Base-by-base conservation (phyloP, 2,113 vertebrate genomes). In the Urocolius indicus region DNA sequence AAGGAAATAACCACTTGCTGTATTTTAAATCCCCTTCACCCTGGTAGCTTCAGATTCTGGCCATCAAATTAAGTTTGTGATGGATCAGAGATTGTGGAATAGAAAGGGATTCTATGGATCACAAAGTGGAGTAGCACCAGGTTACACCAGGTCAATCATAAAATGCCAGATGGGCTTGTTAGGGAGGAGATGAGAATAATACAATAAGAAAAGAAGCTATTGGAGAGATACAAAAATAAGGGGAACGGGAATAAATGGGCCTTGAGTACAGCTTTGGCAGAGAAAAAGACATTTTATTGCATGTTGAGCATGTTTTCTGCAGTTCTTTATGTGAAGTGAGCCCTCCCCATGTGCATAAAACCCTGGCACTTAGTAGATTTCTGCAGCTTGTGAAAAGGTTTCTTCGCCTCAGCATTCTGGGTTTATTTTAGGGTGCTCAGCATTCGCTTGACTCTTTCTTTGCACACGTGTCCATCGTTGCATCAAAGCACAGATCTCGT, bases 211-310 rank as follows among this genome's bases (percentile, higher is more conserved):
- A 75, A 86, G 17, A 84, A 93, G 78, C 55, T 74, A 34, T 1
- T 84, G 84, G 93, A 77, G 72, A 91, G 46, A 36, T 65, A 74
- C 9, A 66, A 85, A 87, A 88, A 13, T n/a, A 83, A 83, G 62
- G 29, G 13, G 59, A 75, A 52, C 14, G 22, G 32, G 58, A 43
- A 71, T 66, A 89, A 91, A 66, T 62, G 61, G 32, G 32, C 48
- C 52, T 69, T 30, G 38, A 78, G 66, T 48, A 38, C 55, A 81
- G 29, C 77, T 79, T 75, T 76, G 63, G 51, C 83, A 73, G 89
- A 77, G 84, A 80, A 93, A 89, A 96, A 82, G 45, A 32, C 16
- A 16, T 85, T 79, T 89, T 76, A n/a, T 52, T 94, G 82, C 67
- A 68, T 17, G 30, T 88, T 76, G 88, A 90, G 85, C 58, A 13